These are phyloP conservation scores for Watsonalla cultraria DNA, from an alignment of 2,888 invertebrate species.

Conservation along the genomic window DNA sequence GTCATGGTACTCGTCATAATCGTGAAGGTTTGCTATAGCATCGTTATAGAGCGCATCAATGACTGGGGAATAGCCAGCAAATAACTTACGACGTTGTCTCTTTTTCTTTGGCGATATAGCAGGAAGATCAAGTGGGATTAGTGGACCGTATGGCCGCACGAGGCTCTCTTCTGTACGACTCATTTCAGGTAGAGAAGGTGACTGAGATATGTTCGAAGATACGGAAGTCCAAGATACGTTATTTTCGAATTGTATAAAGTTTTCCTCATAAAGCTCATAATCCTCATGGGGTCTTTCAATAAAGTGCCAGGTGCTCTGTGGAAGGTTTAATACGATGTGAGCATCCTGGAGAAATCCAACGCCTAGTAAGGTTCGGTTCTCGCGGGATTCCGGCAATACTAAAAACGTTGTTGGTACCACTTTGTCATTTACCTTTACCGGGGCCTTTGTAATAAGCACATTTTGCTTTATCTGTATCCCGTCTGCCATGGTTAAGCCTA, in stretches of 20 bases:
- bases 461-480: slow-evolving; percentile 4
- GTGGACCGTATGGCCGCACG: too few species aligned
- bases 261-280: neutral
- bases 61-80: too few species aligned
- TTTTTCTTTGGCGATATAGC: too few species aligned
- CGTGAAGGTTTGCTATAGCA: too few species aligned
- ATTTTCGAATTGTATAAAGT: too few species aligned
- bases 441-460: neutral
- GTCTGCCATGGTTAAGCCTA: slow-evolving; percentile 8
- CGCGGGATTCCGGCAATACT: neutral
- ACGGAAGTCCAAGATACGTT: too few species aligned
- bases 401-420: neutral
- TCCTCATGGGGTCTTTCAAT: neutral
- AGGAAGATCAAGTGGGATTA: too few species aligned
- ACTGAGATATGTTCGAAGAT: too few species aligned
- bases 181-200: too few species aligned
- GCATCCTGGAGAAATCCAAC: neutral
- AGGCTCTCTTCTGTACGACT: neutral
- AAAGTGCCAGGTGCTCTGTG: neutral
- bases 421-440: neutral
- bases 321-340: neutral
- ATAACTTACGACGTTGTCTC: too few species aligned
- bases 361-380: neutral
- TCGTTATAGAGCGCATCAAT: too few species aligned
- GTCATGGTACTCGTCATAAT: too few species aligned